Conservation (phyloP, 2,113 vertebrate species). For the Chionomys nivalis region DNA sequence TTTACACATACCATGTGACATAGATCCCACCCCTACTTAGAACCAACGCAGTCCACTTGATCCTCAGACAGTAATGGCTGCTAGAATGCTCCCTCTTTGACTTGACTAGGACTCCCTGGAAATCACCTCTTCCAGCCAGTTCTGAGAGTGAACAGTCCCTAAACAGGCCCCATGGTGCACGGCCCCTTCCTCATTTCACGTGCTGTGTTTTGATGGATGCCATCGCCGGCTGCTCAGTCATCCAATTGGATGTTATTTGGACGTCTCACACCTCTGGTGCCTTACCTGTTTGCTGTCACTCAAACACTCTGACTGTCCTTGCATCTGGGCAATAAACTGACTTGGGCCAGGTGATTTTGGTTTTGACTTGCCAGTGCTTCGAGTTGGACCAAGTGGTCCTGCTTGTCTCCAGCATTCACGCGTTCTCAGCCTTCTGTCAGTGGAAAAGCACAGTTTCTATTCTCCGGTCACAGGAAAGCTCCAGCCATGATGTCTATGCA, state of each 20-base stretch:
- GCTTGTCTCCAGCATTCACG: rapidly evolving
- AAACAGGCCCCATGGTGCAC: rapidly evolving
- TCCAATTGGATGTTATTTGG: background rate
- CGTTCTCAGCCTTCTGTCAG: background rate
- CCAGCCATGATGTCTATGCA: rapidly evolving
- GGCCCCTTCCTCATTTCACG: rapidly evolving
- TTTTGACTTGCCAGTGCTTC: background rate
- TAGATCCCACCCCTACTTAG: background rate
- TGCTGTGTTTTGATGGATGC: rapidly evolving
- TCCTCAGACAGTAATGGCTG: background rate
- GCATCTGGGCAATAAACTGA: rapidly evolving
- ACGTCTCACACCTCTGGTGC: rapidly evolving
- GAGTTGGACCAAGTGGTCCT: background rate
- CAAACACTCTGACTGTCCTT: background rate
- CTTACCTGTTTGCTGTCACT: background rate
- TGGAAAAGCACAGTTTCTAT: background rate
- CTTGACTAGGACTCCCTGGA: background rate
- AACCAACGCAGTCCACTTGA: rapidly evolving
- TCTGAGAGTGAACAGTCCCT: background rate
- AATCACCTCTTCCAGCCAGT: background rate
- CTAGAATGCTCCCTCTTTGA: background rate
- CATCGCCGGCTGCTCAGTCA: rapidly evolving
- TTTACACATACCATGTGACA: rapidly evolving
- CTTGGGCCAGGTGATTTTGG: background rate
- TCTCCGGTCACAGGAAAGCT: background rate